A percentile compares a stretch with the other conserved stretches of the same genome.
These are phyloP conservation scores for Maconellicoccus hirsutus DNA, from an alignment of 1,140 invertebrate genomes.

Conservation along the genomic window DNA sequence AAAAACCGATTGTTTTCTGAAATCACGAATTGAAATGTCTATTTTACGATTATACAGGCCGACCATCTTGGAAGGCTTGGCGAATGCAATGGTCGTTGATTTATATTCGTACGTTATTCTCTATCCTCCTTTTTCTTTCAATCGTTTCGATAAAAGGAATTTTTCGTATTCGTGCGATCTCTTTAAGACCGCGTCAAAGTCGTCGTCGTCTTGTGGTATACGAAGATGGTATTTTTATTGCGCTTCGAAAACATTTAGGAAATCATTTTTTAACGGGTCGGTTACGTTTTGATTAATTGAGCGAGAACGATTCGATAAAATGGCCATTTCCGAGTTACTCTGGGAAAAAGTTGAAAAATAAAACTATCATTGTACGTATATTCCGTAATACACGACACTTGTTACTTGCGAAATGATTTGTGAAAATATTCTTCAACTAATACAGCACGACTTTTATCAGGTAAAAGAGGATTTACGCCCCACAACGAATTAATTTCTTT, in stretches of 20 bases:
- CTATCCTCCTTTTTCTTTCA: background rate
- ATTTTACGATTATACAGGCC: background rate
- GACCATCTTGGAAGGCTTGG: background rate
- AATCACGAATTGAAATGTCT: background rate
- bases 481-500: too few species aligned
- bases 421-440: too few species aligned
- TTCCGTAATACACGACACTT: background rate
- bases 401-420: background rate
- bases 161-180: too few species aligned
- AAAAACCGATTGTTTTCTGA: background rate
- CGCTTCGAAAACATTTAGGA: background rate
- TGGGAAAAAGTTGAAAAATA: conserved; percentile 9
- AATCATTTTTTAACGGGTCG: conserved; percentile 4
- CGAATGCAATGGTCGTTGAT: background rate
- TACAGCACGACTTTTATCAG: too few species aligned
- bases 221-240: background rate
- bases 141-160: too few species aligned
- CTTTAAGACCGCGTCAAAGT: too few species aligned
- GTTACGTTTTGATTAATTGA: background rate
- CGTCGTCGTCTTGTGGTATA: background rate
- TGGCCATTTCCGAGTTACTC: background rate
- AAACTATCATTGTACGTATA: background rate
- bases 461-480: too few species aligned
- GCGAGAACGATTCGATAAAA: conserved; percentile 4
- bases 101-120: background rate